Evolutionary conservation across 2,113 vertebrate species (phyloP).

Genomic region (Ahaetulla prasina): DNA sequence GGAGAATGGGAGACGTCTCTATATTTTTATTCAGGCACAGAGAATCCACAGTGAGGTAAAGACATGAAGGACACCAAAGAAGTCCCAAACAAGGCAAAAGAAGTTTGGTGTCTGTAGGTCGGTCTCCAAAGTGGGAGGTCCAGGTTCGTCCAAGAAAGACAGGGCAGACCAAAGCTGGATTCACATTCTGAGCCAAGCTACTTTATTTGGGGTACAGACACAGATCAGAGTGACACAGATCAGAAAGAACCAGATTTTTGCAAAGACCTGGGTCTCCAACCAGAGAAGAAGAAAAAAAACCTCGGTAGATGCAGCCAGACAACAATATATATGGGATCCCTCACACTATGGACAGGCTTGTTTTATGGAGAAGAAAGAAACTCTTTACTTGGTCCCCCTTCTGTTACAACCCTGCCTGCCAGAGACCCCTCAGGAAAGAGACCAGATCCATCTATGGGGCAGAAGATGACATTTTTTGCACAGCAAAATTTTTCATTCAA

Average conservation of each 20-base stretch:
- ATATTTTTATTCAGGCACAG: not conserved
- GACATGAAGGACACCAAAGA: not conserved
- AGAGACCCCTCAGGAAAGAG: not conserved
- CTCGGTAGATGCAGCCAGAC: no score
- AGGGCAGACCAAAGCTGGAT: not conserved
- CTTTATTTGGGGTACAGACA: not conserved
- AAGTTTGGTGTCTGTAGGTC: not conserved
- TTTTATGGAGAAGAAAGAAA: not conserved
- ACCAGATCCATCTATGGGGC: not conserved
- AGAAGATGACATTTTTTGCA: no score
- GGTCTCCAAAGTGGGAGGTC: not conserved
- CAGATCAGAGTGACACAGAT: not conserved
- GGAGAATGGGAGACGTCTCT: not conserved
- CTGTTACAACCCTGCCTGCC: not conserved
- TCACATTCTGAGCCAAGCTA: not conserved
- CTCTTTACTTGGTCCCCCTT: not conserved
- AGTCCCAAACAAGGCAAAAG: not conserved
- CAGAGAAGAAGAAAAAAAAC: not conserved
- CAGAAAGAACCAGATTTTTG: not conserved
- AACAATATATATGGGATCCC: not conserved
- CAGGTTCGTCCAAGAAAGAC: not conserved
- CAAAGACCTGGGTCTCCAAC: not conserved
- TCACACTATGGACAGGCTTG: not conserved
- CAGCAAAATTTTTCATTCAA: no score
- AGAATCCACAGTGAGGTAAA: not conserved